A percentile compares a stretch with the other conserved stretches of the same genome.
phyloP scores from a whole-genome alignment of 2,888 invertebrate genomes.

The Coenonympha arcania region DNA sequence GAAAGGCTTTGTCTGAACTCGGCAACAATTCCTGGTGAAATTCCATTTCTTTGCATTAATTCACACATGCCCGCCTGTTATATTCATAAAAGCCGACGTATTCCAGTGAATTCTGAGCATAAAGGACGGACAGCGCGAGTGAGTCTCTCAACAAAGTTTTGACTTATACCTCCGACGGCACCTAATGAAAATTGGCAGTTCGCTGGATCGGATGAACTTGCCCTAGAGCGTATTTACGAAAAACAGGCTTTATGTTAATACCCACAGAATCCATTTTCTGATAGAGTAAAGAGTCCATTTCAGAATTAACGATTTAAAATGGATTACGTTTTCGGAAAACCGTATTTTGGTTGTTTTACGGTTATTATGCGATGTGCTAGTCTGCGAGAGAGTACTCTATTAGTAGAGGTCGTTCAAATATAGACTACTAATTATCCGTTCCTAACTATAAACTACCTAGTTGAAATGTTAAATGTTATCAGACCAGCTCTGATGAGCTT shows the following conservation, averaged over 20 bases:
- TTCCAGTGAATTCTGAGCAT: constrained; percentile 50
- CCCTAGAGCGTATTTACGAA: constrained; percentile 24
- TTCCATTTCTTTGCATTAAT: constrained; percentile 39
- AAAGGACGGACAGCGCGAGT: constrained; percentile 43
- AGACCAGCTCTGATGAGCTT: not conserved
- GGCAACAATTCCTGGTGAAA: constrained; percentile 32
- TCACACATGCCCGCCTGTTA: constrained; percentile 32
- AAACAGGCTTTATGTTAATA: constrained; percentile 14
- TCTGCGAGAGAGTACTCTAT: not conserved
- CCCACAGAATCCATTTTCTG: constrained; percentile 4
- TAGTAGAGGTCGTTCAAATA: not conserved
- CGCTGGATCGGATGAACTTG: constrained; percentile 55
- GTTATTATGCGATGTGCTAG: constrained; percentile 10
- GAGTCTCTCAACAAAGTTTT: constrained; percentile 46
- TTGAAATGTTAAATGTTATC: not conserved
- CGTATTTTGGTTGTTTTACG: constrained; percentile 23
- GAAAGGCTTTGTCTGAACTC: constrained; percentile 17
- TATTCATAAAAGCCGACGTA: constrained; percentile 48
- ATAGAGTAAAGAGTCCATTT: not conserved
- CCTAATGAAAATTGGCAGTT: constrained; percentile 70
- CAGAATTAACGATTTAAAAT: constrained; percentile 18
- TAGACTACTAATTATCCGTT: not conserved
- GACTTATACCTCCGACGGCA: constrained; percentile 47
- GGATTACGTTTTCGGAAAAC: constrained; percentile 39
- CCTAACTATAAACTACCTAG: not conserved